Percentiles rank a stretch among this genome's conserved stretches.
Conservation (phyloP, 1,140 invertebrate genomes). For the Metaphire vulgaris region DNA sequence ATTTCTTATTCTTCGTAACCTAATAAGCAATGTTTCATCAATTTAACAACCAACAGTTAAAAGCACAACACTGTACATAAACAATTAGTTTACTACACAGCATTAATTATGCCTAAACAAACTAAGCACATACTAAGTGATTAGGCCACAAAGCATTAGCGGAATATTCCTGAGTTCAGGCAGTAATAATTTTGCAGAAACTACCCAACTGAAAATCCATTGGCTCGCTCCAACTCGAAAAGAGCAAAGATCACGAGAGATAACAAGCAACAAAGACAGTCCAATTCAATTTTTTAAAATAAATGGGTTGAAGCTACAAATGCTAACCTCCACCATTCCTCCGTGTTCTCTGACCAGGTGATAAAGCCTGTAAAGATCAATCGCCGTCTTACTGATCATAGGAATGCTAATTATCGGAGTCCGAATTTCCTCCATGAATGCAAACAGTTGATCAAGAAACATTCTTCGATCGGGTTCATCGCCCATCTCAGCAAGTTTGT, state of each 20-base stretch:
- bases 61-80: not conserved
- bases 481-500: slow-evolving; percentile 94
- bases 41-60: not conserved
- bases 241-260: no score
- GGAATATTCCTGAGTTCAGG: no score
- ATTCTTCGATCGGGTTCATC: slow-evolving; percentile 80
- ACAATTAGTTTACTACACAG: not conserved
- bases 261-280: not conserved
- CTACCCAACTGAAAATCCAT: not conserved
- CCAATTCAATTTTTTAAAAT: no score
- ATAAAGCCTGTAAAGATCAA: slow-evolving; percentile 94
- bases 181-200: not conserved
- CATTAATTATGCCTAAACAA: not conserved
- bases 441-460: slow-evolving; percentile 85
- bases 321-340: slow-evolving; percentile 86
- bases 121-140: not conserved
- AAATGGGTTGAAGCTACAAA: no score
- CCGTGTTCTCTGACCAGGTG: slow-evolving; percentile 88
- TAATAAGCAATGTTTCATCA: slow-evolving; percentile 48
- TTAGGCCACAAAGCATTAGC: no score
- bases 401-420: slow-evolving; percentile 86
- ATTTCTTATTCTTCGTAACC: slow-evolving; percentile 96
- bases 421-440: slow-evolving; percentile 71
- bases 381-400: slow-evolving; percentile 93
- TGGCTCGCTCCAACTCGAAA: no score